These are phyloP conservation scores for Syrphus vitripennis DNA, from an alignment of 2,888 invertebrate species.

Conservation along the genomic window DNA sequence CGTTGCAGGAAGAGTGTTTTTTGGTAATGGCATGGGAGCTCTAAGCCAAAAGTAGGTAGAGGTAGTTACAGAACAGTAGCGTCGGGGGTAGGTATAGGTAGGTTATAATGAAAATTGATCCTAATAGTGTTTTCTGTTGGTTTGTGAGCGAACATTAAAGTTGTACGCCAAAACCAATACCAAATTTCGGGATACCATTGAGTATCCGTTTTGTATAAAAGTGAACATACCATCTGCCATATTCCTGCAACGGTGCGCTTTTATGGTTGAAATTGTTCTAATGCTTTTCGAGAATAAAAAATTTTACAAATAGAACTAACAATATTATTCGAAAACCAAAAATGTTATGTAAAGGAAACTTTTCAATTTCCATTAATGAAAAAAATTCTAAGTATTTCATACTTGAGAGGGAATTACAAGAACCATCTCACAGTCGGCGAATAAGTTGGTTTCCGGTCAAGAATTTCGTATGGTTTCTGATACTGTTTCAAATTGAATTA, in stretches of 20 bases:
- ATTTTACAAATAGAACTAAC: neutral
- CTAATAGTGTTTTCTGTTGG: constrained; percentile 42
- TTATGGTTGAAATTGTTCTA: neutral
- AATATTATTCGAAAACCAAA: neutral
- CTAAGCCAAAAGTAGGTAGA: neutral
- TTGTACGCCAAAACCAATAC: constrained; percentile 8
- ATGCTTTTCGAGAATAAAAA: neutral
- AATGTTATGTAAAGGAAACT: neutral
- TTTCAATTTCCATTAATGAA: neutral
- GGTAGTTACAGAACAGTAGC: neutral
- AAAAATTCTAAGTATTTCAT: neutral
- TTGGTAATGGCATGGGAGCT: neutral
- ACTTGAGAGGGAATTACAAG: neutral
- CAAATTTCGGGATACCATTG: neutral
- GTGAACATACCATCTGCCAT: neutral
- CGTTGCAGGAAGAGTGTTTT: constrained; percentile 32
- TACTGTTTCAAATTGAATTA: no score
- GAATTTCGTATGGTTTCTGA: neutral
- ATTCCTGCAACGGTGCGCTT: neutral
- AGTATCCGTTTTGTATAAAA: constrained; percentile 1
- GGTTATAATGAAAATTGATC: constrained; percentile 38
- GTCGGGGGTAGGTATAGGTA: no score
- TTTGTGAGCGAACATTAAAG: constrained; percentile 21
- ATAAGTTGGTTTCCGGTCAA: neutral
- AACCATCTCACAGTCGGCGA: neutral